Conservation (phyloP, 2,113 vertebrate species). For the Illadopsis cleaveri region DNA sequence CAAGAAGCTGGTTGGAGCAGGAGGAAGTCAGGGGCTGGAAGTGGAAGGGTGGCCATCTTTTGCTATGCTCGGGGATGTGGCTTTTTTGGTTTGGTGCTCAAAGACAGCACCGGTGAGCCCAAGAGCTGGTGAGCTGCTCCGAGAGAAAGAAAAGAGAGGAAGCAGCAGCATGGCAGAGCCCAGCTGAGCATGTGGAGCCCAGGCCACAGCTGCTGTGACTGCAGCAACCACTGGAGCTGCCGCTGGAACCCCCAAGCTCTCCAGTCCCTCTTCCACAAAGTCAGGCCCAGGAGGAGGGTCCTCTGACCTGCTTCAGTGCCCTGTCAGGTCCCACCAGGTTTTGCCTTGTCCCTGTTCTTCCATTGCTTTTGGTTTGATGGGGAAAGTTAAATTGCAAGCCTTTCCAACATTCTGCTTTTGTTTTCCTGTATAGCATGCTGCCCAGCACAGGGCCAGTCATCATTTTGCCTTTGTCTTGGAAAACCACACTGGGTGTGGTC, state of each 20-base stretch:
- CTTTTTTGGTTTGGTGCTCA: background rate
- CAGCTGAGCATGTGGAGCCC: background rate
- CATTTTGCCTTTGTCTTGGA: background rate
- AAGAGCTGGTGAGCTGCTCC: background rate
- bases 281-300: background rate
- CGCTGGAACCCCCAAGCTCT: accelerated
- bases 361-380: background rate
- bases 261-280: background rate
- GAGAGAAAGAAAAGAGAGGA: background rate
- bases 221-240: background rate
- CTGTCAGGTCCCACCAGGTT: background rate
- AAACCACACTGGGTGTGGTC: background rate
- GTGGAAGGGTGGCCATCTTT: background rate
- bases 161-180: background rate
- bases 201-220: background rate
- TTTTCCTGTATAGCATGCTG: background rate
- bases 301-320: background rate
- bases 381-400: background rate
- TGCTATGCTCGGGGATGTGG: background rate
- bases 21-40: background rate
- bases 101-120: accelerated
- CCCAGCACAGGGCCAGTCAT: background rate
- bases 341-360: background rate
- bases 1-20: background rate
- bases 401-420: background rate